Conservation (phyloP, 1,140 invertebrate genomes). For the Schlechtendalia chinensis region DNA sequence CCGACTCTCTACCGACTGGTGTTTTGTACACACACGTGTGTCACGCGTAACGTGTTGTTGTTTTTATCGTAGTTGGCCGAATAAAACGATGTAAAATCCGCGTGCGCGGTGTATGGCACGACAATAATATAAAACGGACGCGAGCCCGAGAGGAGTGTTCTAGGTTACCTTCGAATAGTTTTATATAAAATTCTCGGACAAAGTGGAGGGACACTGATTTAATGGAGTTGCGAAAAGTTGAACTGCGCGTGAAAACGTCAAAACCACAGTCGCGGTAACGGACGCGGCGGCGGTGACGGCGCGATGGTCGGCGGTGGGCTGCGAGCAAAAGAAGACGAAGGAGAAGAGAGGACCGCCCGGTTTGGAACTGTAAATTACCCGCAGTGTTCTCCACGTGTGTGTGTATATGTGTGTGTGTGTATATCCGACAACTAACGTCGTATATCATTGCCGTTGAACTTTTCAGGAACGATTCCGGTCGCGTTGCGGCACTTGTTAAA, state of each 20-base stretch:
- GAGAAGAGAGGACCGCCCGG: slow-evolving; percentile 11
- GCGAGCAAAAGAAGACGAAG: neutral
- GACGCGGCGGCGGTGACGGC: neutral
- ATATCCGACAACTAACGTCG: slow-evolving; percentile 43
- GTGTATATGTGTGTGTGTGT: neutral
- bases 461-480: slow-evolving; percentile 42
- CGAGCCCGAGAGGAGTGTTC: neutral
- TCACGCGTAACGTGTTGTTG: too few species aligned
- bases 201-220: slow-evolving; percentile 39
- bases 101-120: too few species aligned
- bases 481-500: slow-evolving; percentile 37
- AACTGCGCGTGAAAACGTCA: slow-evolving; percentile 43
- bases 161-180: neutral
- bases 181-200: slow-evolving; percentile 28
- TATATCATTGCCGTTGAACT: slow-evolving; percentile 47
- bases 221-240: slow-evolving; percentile 49
- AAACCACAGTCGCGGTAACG: slow-evolving; percentile 35
- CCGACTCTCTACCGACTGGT: too few species aligned
- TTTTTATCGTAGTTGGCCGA: neutral
- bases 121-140: neutral
- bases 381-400: neutral
- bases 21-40: too few species aligned
- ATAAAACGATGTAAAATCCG: neutral
- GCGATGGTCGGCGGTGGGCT: neutral
- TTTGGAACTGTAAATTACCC: slow-evolving; percentile 41